These are phyloP conservation scores for Eupsilia transversa DNA, from an alignment of 2,888 invertebrate species.

Conservation along the genomic window DNA sequence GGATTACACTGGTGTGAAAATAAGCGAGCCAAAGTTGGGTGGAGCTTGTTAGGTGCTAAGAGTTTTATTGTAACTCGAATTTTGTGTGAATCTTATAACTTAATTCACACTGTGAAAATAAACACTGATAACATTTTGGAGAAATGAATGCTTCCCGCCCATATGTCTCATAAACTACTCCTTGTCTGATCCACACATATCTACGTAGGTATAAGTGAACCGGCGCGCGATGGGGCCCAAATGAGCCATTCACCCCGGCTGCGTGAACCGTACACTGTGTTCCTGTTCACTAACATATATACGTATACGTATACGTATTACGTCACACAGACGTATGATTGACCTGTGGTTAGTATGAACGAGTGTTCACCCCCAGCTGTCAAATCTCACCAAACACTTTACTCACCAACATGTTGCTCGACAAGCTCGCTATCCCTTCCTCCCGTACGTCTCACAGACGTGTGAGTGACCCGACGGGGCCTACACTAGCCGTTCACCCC, in stretches of 20 bases:
- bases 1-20: constrained; percentile 61
- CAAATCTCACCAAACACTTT: not conserved
- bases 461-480: constrained; percentile 83
- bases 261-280: too few relatives aligned
- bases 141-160: too few relatives aligned
- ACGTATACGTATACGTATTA: too few relatives aligned
- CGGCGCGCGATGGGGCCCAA: too few relatives aligned
- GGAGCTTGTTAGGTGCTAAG: not conserved
- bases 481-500: constrained; percentile 86
- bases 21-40: constrained; percentile 32
- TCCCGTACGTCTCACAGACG: constrained; percentile 69
- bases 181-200: too few relatives aligned
- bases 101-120: not conserved
- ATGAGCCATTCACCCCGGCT: too few relatives aligned
- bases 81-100: not conserved
- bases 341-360: too few relatives aligned
- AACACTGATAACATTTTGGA: not conserved
- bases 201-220: too few relatives aligned
- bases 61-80: not conserved
- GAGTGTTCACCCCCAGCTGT: not conserved
- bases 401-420: not conserved
- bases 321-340: not conserved
- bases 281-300: too few relatives aligned
- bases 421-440: constrained; percentile 27
- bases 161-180: too few relatives aligned